These are phyloP conservation scores for Condylura cristata DNA, from an alignment of 2,113 vertebrate species.

Conservation along the genomic window DNA sequence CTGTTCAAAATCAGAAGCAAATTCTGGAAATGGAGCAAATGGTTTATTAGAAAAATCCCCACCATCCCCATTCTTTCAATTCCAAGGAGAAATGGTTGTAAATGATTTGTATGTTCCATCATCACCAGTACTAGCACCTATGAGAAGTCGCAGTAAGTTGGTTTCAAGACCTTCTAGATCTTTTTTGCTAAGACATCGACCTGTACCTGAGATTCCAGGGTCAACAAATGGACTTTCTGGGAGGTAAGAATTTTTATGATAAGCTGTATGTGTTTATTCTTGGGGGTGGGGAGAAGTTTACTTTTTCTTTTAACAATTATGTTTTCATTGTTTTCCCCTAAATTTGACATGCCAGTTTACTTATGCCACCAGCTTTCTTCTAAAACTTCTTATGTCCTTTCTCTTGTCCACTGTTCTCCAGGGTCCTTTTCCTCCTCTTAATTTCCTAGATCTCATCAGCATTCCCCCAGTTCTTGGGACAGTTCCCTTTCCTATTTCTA, in stretches of 20 bases:
- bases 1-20: constrained; percentile 50
- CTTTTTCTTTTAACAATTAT: not conserved
- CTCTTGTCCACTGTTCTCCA: not conserved
- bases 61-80: constrained; percentile 70
- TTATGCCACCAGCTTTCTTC: not conserved
- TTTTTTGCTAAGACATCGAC: constrained; percentile 92
- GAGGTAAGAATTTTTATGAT: constrained; percentile 79
- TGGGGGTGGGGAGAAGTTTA: not conserved
- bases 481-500: not conserved
- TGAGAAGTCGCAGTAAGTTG: constrained; percentile 67
- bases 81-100: constrained; percentile 92
- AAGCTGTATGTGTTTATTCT: not conserved
- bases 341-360: not conserved
- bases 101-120: constrained; percentile 91
- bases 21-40: constrained; percentile 73
- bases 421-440: not conserved
- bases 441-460: not conserved
- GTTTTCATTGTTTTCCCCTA: not conserved
- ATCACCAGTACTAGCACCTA: not conserved
- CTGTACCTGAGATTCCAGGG: constrained; percentile 92
- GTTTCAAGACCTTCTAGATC: constrained; percentile 84
- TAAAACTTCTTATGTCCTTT: not conserved
- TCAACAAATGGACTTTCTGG: constrained; percentile 71
- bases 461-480: not conserved
- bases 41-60: constrained; percentile 63